Conservation (phyloP, 1,140 invertebrate species). For the Proales similis region DNA sequence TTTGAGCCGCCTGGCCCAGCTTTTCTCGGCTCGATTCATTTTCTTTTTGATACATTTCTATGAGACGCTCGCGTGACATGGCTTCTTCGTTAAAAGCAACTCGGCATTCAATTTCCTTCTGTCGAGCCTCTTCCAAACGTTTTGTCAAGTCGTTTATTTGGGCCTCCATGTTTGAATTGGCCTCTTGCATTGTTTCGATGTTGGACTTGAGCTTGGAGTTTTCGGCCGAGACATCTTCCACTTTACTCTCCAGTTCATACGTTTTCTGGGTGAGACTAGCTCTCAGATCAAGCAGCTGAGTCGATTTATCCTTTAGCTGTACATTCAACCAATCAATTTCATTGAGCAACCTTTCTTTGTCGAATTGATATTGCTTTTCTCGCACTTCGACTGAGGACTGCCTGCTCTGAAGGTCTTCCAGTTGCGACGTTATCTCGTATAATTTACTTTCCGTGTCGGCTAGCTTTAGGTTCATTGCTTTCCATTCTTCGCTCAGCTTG, state of each 20-base stretch:
- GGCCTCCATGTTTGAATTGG: conserved; percentile 60
- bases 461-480: conserved; percentile 49
- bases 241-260: conserved; percentile 69
- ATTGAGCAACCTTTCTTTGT: conserved; percentile 35
- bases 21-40: conserved; percentile 13
- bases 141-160: conserved; percentile 65
- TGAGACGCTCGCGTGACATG: conserved; percentile 71
- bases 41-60: conserved; percentile 66
- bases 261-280: conserved; percentile 55
- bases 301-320: conserved; percentile 35
- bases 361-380: conserved; percentile 35
- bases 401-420: conserved; percentile 19
- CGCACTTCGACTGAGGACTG: conserved; percentile 20
- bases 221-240: conserved; percentile 73
- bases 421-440: conserved; percentile 18
- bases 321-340: conserved; percentile 37
- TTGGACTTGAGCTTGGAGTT: conserved; percentile 59
- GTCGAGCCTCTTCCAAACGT: conserved; percentile 65
- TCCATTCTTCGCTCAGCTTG: conserved; percentile 50
- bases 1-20: conserved; percentile 57
- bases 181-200: conserved; percentile 61
- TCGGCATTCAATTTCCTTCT: conserved; percentile 66
- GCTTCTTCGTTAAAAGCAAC: conserved; percentile 75
- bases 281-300: conserved; percentile 11
- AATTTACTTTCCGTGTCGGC: conserved; percentile 40